phyloP scores from a whole-genome alignment of 2,888 invertebrate genomes.

The Drosophila austrosaltans region DNA sequence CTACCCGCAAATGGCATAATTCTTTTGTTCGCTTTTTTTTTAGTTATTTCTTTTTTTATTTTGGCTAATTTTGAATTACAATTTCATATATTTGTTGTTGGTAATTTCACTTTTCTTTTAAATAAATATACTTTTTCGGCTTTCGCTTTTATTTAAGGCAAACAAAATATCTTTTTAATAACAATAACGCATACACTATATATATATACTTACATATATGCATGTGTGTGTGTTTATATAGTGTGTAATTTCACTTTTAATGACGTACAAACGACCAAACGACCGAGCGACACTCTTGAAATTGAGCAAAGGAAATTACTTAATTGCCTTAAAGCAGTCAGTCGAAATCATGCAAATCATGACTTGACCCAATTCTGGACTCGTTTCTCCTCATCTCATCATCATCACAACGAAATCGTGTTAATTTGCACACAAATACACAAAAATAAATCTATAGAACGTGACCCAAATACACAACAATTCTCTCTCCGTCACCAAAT shows the following conservation, averaged over 20 bases:
- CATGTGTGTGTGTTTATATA: constrained; percentile 21
- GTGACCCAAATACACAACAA: constrained; percentile 73
- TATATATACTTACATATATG: constrained; percentile 9
- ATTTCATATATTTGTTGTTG: constrained; percentile 48
- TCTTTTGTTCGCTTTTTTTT: constrained; percentile 66
- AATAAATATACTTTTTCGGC: constrained; percentile 60
- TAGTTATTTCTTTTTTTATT: constrained; percentile 52
- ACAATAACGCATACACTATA: constrained; percentile 26
- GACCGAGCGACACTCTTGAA: constrained; percentile 53
- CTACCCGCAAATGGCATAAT: constrained; percentile 71
- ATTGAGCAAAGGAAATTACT: constrained; percentile 66
- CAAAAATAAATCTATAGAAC: constrained; percentile 60
- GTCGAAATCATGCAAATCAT: constrained; percentile 70
- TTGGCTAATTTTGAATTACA: constrained; percentile 46
- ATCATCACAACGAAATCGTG: constrained; percentile 67
- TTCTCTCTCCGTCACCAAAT: constrained; percentile 20
- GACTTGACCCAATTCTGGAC: constrained; percentile 33
- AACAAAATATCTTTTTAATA: constrained; percentile 65
- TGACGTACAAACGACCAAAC: constrained; percentile 53
- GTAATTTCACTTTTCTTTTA: constrained; percentile 77
- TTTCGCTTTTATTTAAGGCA: constrained; percentile 71
- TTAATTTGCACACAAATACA: constrained; percentile 73
- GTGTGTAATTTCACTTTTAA: constrained; percentile 78
- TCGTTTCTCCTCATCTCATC: constrained; percentile 28
- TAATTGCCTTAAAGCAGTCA: constrained; percentile 57